Conservation (phyloP, 2,797 vertebrate genomes). For the Tokudaia muenninki region DNA sequence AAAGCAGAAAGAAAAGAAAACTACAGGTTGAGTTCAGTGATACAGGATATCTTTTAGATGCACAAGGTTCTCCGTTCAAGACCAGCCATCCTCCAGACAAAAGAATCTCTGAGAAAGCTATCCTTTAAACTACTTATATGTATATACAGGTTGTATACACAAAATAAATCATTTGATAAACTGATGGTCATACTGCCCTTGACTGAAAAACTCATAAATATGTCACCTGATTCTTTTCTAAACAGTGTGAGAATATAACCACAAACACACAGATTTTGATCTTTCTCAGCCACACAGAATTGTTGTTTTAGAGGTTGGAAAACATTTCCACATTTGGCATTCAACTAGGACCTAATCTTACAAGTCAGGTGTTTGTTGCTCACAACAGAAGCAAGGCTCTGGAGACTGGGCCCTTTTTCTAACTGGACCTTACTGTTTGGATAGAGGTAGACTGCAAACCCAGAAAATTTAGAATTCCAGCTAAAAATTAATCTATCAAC, state of each 20-base stretch:
- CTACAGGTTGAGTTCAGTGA: background rate
- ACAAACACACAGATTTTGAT: background rate
- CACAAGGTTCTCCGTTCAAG: background rate
- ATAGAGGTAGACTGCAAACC: background rate
- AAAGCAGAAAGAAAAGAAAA: slow-evolving; percentile 16
- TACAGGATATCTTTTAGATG: background rate
- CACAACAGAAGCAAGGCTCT: background rate
- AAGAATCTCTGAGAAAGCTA: background rate
- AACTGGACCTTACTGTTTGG: background rate
- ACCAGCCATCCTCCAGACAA: background rate
- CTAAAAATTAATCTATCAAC: background rate
- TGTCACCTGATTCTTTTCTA: background rate
- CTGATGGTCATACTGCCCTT: background rate
- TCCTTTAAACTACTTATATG: background rate
- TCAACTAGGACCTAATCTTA: background rate
- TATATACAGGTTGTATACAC: background rate
- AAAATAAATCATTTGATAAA: background rate
- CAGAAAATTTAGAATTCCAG: slow-evolving; percentile 14
- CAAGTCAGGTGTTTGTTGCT: background rate
- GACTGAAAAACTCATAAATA: background rate
- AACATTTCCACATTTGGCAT: background rate
- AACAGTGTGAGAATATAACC: background rate
- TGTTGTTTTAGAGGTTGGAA: background rate
- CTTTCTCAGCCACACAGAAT: background rate
- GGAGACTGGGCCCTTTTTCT: background rate